phyloP scores from a whole-genome alignment of 2,797 vertebrate species.

The Florisuga fusca region DNA sequence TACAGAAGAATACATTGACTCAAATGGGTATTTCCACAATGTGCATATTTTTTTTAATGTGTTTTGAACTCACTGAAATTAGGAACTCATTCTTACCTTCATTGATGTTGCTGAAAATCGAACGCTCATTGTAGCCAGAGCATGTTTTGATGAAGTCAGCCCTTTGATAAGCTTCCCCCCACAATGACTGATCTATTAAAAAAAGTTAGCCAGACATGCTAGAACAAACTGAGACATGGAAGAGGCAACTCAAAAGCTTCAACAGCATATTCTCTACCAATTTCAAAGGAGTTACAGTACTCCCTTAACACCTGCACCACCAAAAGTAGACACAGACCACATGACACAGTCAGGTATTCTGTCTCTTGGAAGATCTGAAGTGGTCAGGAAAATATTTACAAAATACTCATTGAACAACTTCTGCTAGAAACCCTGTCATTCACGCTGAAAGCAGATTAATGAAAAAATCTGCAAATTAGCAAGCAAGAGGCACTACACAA shows the following conservation, averaged over 20 bases:
- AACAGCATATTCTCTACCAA: not conserved
- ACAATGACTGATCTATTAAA: slow-evolving; percentile 90
- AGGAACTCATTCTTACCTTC: slow-evolving; percentile 82
- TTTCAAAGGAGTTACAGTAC: not conserved
- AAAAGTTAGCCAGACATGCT: not conserved
- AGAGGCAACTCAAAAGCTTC: not conserved
- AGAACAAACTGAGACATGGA: not conserved
- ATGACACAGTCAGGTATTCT: not conserved
- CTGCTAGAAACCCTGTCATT: not conserved
- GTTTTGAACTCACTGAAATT: not conserved
- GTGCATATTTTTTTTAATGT: not conserved
- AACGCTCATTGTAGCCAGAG: slow-evolving; percentile 89
- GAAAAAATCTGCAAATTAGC: not conserved
- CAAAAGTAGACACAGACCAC: not conserved
- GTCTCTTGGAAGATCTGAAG: not conserved
- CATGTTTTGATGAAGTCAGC: slow-evolving; percentile 87
- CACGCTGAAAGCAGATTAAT: not conserved
- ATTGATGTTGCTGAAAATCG: slow-evolving; percentile 88
- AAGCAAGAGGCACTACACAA: not conserved
- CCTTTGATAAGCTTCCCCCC: slow-evolving; percentile 88
- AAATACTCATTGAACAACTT: not conserved
- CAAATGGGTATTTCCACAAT: not conserved
- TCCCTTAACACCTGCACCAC: not conserved
- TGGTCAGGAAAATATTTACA: not conserved
- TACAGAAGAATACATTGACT: not conserved